Evolutionary conservation across 2,888 invertebrate genomes (phyloP), one percentile per base, ranked within the genome.

Genomic region (Cataglyphis livida): DNA sequence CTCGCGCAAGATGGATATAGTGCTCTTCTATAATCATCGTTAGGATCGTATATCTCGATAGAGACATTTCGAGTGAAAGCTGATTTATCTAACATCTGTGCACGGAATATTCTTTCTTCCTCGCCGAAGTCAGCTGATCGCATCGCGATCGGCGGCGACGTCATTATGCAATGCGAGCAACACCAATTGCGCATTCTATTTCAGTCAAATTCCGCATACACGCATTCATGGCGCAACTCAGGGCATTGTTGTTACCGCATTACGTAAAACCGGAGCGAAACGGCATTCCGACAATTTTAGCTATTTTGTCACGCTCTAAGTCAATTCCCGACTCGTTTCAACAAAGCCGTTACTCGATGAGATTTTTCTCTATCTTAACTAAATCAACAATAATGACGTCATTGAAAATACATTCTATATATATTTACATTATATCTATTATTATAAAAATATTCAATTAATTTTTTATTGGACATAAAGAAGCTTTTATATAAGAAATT

Each of bases 131-230:
- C 64, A 35, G 18, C 21, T 1, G 32, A 32, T 61, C 59, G 59
- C 59, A 61, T 10, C 59, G 62, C 57, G 81, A 81, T 78, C 88
- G 62, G 78, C 65, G 35, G 66, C 51, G 51, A 62, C 83, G 82
- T 85, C 82, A 68, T 87, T 89, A 85, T 88, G 89, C 87, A 87
- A 85, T 81, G 82, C 87, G 82, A 83, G 83, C 41, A 57, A 81
- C 82, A 85, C 78, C 89, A 88, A 86, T 84, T 76, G 84, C 71
- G 76, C 76, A 65, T 88, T 88, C 81, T 84, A 81, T 83, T 86
- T 84, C 81, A 83, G 81, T 78, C 38, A 84, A 75, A 88, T 87
- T 88, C 74, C 54, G 66, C 25, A 38, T 32, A 61, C 65, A 61
- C 64, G 38, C 66, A 48, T 54, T 57, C 65, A 38, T 74, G 81